Evolutionary conservation across 23 tunicate genomes (phyloP).

Genomic region (Halocynthia roretzi): DNA sequence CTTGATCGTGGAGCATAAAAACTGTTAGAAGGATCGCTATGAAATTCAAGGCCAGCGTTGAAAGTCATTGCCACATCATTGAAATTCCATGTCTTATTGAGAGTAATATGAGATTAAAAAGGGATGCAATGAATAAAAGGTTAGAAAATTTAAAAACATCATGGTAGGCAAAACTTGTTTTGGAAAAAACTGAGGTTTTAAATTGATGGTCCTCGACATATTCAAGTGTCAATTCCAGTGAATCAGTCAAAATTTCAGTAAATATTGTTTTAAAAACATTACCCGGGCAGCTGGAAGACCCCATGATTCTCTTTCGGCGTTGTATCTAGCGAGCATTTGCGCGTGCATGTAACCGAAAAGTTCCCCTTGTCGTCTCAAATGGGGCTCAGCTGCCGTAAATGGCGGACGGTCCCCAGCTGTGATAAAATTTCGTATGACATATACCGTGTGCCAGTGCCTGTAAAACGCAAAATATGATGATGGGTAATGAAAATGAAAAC

Average conservation of each 20-base stretch:
- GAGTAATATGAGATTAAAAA: background rate
- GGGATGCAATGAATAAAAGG: too few relatives aligned
- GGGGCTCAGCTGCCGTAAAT: background rate
- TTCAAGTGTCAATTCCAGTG: too few relatives aligned
- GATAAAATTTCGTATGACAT: constrained; percentile 24
- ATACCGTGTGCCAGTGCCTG: constrained; percentile 86
- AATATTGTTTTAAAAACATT: background rate
- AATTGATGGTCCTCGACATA: too few relatives aligned
- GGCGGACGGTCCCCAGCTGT: background rate
- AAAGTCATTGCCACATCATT: constrained; percentile 28
- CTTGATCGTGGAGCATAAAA: constrained; percentile 33
- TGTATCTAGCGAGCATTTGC: constrained; percentile 74
- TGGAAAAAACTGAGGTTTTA: too few relatives aligned
- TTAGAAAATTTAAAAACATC: too few relatives aligned
- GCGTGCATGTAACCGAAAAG: constrained; percentile 85
- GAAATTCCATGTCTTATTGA: constrained; percentile 34
- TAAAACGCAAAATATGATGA: background rate
- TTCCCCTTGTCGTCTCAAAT: constrained; percentile 61
- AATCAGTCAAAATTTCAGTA: background rate
- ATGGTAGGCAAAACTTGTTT: too few relatives aligned
- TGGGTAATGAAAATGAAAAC: background rate
- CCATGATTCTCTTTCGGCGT: constrained; percentile 77
- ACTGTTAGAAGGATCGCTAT: constrained; percentile 30
- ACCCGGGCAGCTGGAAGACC: constrained; percentile 31
- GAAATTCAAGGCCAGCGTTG: constrained; percentile 84